Percentiles rank a stretch among this genome's conserved stretches.
These are phyloP conservation scores for Ligdia adustata DNA, from an alignment of 2,888 invertebrate species.

Conservation along the genomic window DNA sequence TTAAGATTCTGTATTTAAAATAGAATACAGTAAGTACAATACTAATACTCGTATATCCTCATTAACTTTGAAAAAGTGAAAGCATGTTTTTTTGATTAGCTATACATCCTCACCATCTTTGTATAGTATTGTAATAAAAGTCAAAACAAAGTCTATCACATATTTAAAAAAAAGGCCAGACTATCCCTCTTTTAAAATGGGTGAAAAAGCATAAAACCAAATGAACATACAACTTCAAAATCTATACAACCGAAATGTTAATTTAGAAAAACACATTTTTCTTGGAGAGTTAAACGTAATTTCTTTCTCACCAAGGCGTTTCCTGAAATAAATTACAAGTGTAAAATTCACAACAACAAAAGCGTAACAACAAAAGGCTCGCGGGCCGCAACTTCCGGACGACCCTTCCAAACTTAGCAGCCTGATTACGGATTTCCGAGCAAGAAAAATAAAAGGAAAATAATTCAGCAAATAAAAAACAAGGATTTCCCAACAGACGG, in stretches of 20 bases:
- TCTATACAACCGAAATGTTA: constrained; percentile 70
- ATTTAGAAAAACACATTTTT: constrained; percentile 82
- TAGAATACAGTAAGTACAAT: too few species aligned
- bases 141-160: too few species aligned
- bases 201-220: too few species aligned
- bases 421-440: constrained; percentile 83
- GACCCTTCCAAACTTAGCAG: constrained; percentile 83
- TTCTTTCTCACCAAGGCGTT: constrained; percentile 81
- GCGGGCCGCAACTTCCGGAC: constrained; percentile 81
- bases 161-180: too few species aligned
- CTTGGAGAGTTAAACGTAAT: constrained; percentile 79
- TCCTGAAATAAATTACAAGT: constrained; percentile 84
- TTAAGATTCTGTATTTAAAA: too few species aligned
- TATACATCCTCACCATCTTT: too few species aligned
- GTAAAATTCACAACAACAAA: constrained; percentile 84
- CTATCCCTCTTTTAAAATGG: too few species aligned
- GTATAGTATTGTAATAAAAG: too few species aligned
- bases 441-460: constrained; percentile 73
- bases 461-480: constrained; percentile 58
- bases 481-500: constrained; percentile 59
- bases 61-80: too few species aligned
- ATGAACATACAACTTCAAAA: constrained; percentile 47
- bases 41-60: too few species aligned
- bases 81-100: too few species aligned
- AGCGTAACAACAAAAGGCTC: constrained; percentile 82